Base-by-base conservation (phyloP, 2,888 invertebrate species). In the Lasiommata megera region DNA sequence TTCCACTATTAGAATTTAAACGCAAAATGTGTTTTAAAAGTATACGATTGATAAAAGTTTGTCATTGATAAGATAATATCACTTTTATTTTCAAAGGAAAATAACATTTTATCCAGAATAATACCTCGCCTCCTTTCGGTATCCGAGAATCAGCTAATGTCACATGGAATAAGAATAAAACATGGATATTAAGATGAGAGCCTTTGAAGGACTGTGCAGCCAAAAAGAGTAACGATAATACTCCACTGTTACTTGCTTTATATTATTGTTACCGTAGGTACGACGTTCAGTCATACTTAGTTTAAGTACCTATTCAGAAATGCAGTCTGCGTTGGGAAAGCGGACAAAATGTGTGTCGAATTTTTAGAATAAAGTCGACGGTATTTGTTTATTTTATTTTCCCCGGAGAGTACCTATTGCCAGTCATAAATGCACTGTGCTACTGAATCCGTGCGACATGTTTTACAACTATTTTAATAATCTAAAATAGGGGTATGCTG, bases 121-220 rank as follows among this genome's bases (percentile, higher is more conserved):
- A 52, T 56, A 38, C 60, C 43, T 54, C 44, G 53, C 41, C 59
- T 56, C 74, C 70, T 12, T 78, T 76, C 74, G 67, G 67, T 62
- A 63, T 66, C 50, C 68, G 69, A 73, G 74, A 69, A 72, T 72
- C 76, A 73, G 77, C 76, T 86, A 84, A 84, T 84, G 85, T 84
- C 82, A 82, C 80, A 74, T 78, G 75, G 85, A 88, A 88, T 87
- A 87, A 88, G 86, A 84, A 79, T 84, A 84, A 86, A 88, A 87
- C 82, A 78, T 77, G 80, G 74, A 82, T 87, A 87, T 86, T 86
- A 88, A 87, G 88, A 86, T 80, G 82, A 84, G 84, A 84, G 85
- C 80, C 81, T 88, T 87, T 87, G 84, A 87, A 79, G 82, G 74
- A 78, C 79, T 74, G 72, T 72, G 73, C 69, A 70, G 76, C 82